phyloP scores from a whole-genome alignment of 2,888 invertebrate genomes.

The Caenorhabditis sp. region DNA sequence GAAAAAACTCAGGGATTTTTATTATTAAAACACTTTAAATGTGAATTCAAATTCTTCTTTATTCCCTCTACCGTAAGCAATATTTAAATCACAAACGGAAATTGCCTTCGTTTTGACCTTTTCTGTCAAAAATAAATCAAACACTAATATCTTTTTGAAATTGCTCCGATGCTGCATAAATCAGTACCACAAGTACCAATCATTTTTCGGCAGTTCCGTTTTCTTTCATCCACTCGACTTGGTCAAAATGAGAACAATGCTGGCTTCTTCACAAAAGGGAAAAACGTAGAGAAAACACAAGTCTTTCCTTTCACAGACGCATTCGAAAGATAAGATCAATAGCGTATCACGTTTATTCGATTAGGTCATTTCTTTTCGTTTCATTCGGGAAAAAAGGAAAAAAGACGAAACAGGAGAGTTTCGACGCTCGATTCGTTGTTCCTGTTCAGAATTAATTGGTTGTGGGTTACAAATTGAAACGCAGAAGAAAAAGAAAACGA shows the following conservation, averaged over 20 bases:
- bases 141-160: neutral
- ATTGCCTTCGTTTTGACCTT: no score
- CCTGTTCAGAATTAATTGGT: slow-evolving; percentile 26
- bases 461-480: slow-evolving; percentile 1
- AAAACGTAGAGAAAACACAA: slow-evolving; percentile 2
- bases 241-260: slow-evolving; percentile 13
- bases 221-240: neutral
- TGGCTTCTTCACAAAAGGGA: neutral
- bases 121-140: neutral
- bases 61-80: no score
- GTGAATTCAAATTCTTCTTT: no score
- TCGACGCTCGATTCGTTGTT: neutral
- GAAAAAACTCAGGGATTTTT: neutral
- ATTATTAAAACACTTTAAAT: no score
- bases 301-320: neutral
- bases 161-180: neutral
- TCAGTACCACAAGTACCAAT: slow-evolving; percentile 5
- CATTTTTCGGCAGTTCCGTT: neutral
- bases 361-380: slow-evolving; percentile 44
- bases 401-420: slow-evolving; percentile 6
- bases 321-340: slow-evolving; percentile 45
- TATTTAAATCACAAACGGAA: no score
- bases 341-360: slow-evolving; percentile 52
- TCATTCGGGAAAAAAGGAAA: neutral
- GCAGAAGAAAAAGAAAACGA: slow-evolving; percentile 6